Evolutionary conservation across 2,888 invertebrate genomes (phyloP), one percentile per base, ranked within the genome.

Genomic region (Hedya salicella): DNA sequence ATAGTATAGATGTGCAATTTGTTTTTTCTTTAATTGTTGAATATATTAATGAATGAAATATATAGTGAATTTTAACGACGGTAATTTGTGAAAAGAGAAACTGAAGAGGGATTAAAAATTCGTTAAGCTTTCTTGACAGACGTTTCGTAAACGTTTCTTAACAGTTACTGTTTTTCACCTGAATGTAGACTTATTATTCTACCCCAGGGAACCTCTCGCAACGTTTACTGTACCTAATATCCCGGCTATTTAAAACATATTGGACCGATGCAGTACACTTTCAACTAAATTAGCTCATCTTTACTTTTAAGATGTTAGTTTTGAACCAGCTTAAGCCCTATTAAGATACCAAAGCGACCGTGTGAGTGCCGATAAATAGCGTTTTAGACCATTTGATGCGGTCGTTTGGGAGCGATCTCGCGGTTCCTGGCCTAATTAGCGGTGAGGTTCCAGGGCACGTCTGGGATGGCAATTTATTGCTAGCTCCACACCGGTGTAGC

Each of bases 381-480:
- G 3, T 14, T 25, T 46, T 2, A 32, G 17, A 52, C 32, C 52
- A 13, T 36, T 52, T 52, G 11, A 36, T 17, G 36, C 52, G 32
- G 5, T 36, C 16, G 30, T 52, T 52, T 52, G 52, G 25, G 4
- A 17, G 52, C 48, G 48, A 25, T 48, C 48, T 21, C 48, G 48
- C 25, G 48, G 48, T 48, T 25, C 25, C 25, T 48, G 25, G 13
- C 48, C 25, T 25, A 48, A 48, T 48, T 48, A 48, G 48, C 48
- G 48, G 48, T 14, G 48, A 48, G 48, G n/a, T 9, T 8, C 36
- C 40, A 11, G 14, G n/a, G 40, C 40, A 50, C 50, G 30, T 16
- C 16, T 50, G 50, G 32, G 16, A 14, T 50, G 16, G 30, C 50
- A 32, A 50, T 50, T 50, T 50, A 30, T 49, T 30, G 8, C 14